Percentiles rank a stretch among this genome's conserved stretches.
These are phyloP conservation scores for Florisuga fusca DNA, from an alignment of 2,797 vertebrate genomes.

Conservation along the genomic window DNA sequence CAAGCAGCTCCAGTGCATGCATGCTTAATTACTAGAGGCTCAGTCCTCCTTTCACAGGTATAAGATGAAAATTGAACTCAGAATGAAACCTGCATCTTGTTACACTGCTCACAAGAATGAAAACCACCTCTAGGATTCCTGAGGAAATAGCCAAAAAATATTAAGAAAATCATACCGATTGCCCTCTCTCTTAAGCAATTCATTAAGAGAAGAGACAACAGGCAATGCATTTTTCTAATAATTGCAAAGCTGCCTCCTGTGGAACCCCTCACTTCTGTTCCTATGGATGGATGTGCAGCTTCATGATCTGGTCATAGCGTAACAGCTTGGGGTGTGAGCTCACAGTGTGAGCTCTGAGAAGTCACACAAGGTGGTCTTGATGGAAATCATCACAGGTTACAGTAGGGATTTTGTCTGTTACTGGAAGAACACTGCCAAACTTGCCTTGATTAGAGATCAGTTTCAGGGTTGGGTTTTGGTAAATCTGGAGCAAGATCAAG, in stretches of 20 bases:
- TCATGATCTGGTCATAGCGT: accelerated
- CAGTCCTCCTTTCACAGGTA: not conserved
- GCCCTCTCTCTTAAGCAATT: not conserved
- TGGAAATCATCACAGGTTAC: not conserved
- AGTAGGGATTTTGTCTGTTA: not conserved
- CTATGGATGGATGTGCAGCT: accelerated
- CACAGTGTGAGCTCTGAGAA: not conserved
- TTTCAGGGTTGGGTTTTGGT: not conserved
- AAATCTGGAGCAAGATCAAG: not conserved
- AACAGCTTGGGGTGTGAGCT: not conserved
- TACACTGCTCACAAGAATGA: not conserved
- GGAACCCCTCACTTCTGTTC: not conserved
- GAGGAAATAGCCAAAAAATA: not conserved
- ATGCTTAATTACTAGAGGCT: not conserved
- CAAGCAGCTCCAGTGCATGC: accelerated
- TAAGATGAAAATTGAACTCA: not conserved
- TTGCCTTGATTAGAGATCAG: not conserved
- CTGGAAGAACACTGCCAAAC: not conserved
- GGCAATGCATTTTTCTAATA: not conserved
- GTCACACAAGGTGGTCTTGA: accelerated
- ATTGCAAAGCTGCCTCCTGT: not conserved
- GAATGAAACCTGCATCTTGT: not conserved
- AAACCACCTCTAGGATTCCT: not conserved
- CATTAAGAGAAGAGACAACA: not conserved
- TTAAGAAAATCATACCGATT: not conserved